phyloP scores from a whole-genome alignment of 2,888 invertebrate species.

The Platycheirus rosarum region DNA sequence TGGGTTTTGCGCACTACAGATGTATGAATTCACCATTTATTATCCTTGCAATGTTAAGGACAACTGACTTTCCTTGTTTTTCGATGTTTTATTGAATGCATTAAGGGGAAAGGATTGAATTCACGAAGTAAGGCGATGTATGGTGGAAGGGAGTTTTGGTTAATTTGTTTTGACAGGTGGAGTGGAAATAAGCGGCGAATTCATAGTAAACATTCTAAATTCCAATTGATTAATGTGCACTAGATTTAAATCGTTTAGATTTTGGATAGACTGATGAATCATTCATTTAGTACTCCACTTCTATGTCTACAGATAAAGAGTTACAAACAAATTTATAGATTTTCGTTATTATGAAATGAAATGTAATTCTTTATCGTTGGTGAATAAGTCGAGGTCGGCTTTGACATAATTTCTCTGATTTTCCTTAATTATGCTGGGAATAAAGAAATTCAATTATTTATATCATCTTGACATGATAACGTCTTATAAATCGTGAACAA shows the following conservation, averaged over 20 bases:
- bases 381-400: too few species aligned
- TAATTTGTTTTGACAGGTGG: background rate
- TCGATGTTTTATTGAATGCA: slow-evolving; percentile 16
- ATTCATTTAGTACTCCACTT: too few species aligned
- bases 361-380: too few species aligned
- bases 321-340: too few species aligned
- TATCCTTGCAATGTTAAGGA: background rate
- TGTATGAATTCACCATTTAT: background rate
- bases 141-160: slow-evolving; percentile 11
- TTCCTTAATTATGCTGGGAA: too few species aligned
- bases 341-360: too few species aligned
- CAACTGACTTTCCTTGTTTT: background rate
- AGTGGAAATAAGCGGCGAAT: slow-evolving; percentile 12
- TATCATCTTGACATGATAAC: too few species aligned
- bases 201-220: background rate
- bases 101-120: slow-evolving; percentile 13
- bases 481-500: too few species aligned
- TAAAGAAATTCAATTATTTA: too few species aligned
- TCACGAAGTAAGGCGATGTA: background rate
- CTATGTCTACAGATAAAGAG: too few species aligned
- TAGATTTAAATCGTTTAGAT: background rate
- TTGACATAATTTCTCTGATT: too few species aligned
- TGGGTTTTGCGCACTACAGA: slow-evolving; percentile 25
- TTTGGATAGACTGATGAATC: too few species aligned
- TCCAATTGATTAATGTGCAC: background rate